Evolutionary conservation across 1,140 invertebrate genomes (phyloP).

Genomic region (Euura saliciscinereae): DNA sequence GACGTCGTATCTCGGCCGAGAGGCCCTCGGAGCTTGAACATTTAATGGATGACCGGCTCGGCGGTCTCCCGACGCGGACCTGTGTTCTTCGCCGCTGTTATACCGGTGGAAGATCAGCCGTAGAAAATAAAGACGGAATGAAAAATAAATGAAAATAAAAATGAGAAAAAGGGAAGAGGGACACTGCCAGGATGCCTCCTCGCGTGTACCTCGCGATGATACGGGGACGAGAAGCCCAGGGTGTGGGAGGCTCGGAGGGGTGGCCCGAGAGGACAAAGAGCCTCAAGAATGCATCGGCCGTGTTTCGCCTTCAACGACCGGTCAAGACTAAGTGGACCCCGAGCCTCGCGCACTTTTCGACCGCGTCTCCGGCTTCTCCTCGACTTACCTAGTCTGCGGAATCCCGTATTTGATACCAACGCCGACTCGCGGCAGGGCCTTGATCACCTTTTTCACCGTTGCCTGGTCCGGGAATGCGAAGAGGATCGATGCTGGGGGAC

Average conservation of each 20-base stretch:
- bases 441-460: slow-evolving; percentile 98
- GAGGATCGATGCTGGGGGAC: slow-evolving; percentile 88
- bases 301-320: slow-evolving; percentile 29
- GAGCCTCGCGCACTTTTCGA: not conserved
- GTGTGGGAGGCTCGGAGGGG: slow-evolving; percentile 10
- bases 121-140: not conserved
- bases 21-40: slow-evolving; percentile 27
- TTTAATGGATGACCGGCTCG: slow-evolving; percentile 56
- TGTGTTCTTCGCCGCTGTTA: slow-evolving; percentile 54
- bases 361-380: slow-evolving; percentile 21
- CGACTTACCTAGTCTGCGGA: slow-evolving; percentile 87
- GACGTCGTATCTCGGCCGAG: slow-evolving; percentile 47
- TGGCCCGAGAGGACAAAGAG: slow-evolving; percentile 26
- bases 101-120: slow-evolving; percentile 11
- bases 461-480: slow-evolving; percentile 97
- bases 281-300: slow-evolving; percentile 41
- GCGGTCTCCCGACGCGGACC: slow-evolving; percentile 40
- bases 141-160: not conserved
- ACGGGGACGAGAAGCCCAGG: not conserved
- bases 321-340: slow-evolving; percentile 9
- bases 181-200: slow-evolving; percentile 9
- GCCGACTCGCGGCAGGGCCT: slow-evolving; percentile 96
- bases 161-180: slow-evolving; percentile 32
- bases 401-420: slow-evolving; percentile 99
- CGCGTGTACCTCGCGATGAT: not conserved